These are phyloP conservation scores for Hydra vulgaris DNA, from an alignment of 30 jellyfish, hydroid and myxozoan species.

Conservation along the genomic window DNA sequence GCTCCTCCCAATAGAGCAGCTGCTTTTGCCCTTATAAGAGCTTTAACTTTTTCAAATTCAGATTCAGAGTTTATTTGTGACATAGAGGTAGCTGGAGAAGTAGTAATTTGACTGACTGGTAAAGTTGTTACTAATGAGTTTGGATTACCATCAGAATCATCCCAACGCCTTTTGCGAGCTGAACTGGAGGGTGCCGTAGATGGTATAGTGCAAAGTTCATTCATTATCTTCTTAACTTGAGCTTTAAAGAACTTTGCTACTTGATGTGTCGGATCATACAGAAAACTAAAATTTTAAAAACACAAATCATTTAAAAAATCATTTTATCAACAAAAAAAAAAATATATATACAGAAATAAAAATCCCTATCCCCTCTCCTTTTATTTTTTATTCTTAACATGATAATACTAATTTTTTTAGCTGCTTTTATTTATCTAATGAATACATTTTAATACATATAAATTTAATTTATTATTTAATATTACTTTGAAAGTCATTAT, in stretches of 20 bases:
- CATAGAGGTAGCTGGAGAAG: constrained; percentile 27
- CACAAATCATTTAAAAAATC: not conserved
- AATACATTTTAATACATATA: too few relatives aligned
- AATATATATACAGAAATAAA: too few relatives aligned
- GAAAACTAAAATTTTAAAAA: constrained; percentile 39
- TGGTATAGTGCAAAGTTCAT: constrained; percentile 44
- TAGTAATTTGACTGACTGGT: constrained; percentile 10
- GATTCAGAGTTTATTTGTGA: constrained; percentile 36
- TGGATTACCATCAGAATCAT: constrained; percentile 21
- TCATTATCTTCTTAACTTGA: constrained; percentile 11
- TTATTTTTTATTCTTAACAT: too few relatives aligned
- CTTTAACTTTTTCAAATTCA: constrained; percentile 85
- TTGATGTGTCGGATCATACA: constrained; percentile 60
- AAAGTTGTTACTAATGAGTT: constrained; percentile 28
- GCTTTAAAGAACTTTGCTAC: constrained; percentile 23
- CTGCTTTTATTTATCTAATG: too few relatives aligned
- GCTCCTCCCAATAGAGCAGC: constrained; percentile 38
- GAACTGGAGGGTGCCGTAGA: constrained; percentile 13
- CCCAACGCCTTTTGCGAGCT: constrained; percentile 17
- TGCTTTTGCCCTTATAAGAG: constrained; percentile 72
- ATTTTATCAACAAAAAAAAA: too few relatives aligned
- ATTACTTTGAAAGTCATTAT: too few relatives aligned
- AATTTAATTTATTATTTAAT: too few relatives aligned
- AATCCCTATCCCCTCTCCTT: too few relatives aligned
- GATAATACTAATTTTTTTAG: too few relatives aligned